A percentile compares a stretch with the other conserved stretches of the same genome.
phyloP scores from a whole-genome alignment of 2,113 vertebrate species.

The Cettia cetti region DNA sequence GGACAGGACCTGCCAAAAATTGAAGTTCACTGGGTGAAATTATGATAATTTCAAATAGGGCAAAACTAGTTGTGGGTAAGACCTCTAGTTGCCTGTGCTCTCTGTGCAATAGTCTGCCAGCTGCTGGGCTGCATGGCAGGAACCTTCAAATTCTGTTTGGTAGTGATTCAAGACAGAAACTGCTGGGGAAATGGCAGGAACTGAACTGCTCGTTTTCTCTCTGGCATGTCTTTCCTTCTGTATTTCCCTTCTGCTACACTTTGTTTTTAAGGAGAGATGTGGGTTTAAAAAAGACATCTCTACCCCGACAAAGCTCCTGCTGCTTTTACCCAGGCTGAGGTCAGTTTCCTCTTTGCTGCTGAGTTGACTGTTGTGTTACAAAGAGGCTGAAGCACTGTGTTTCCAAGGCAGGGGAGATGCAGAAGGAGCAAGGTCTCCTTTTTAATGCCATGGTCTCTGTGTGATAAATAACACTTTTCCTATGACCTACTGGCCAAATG shows the following conservation, averaged over 20 bases:
- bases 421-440: conserved; percentile 16
- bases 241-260: neutral
- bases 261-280: neutral
- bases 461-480: conserved; percentile 33
- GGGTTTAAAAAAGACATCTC: neutral
- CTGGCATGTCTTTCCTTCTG: neutral
- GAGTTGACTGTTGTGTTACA: neutral
- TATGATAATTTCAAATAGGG: neutral
- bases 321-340: neutral
- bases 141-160: neutral
- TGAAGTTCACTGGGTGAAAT: neutral
- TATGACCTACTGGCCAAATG: conserved; percentile 36
- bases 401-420: neutral
- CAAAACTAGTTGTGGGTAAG: neutral
- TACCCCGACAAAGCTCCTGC: neutral
- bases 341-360: neutral
- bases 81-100: neutral
- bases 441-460: conserved; percentile 5
- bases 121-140: neutral
- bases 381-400: neutral
- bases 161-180: neutral
- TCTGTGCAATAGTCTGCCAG: neutral
- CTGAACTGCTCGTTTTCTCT: neutral
- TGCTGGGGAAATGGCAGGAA: neutral
- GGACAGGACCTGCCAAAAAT: neutral